phyloP scores from a whole-genome alignment of 2,797 vertebrate genomes.

The Alca torda region DNA sequence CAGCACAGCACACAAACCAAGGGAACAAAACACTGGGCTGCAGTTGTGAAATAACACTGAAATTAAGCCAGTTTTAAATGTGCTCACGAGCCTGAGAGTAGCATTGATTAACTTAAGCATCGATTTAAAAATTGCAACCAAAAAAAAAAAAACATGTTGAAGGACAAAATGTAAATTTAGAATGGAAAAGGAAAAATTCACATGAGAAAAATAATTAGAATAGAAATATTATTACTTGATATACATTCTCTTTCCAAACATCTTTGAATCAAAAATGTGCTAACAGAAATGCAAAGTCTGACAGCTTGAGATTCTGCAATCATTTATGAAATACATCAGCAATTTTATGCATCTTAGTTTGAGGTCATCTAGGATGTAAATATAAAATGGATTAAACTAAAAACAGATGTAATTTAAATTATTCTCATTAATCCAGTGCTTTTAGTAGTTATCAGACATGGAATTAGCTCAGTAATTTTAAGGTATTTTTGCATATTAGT shows the following conservation, averaged over 20 bases:
- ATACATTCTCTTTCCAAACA: background rate
- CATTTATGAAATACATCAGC: constrained; percentile 3
- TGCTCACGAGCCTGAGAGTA: background rate
- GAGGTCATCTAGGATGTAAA: constrained; percentile 3
- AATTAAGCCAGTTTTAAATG: constrained; percentile 11
- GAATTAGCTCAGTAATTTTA: background rate
- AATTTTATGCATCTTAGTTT: constrained; percentile 24
- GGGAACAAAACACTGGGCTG: background rate
- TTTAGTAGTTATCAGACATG: background rate
- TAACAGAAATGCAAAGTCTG: constrained; percentile 5
- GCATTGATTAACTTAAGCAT: background rate
- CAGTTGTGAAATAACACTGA: background rate
- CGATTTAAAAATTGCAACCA: background rate
- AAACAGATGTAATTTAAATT: constrained; percentile 12
- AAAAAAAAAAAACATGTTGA: background rate
- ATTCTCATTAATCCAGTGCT: background rate
- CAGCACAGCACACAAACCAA: background rate
- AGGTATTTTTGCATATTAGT: background rate
- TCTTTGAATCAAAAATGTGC: background rate
- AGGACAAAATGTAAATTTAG: background rate
- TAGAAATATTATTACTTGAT: constrained; percentile 16
- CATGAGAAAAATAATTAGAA: background rate
- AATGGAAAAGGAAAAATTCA: background rate
- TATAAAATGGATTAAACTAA: constrained; percentile 31
- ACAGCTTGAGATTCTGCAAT: background rate